phyloP scores from a whole-genome alignment of 2,113 vertebrate genomes.

The Neoarius graeffei region DNA sequence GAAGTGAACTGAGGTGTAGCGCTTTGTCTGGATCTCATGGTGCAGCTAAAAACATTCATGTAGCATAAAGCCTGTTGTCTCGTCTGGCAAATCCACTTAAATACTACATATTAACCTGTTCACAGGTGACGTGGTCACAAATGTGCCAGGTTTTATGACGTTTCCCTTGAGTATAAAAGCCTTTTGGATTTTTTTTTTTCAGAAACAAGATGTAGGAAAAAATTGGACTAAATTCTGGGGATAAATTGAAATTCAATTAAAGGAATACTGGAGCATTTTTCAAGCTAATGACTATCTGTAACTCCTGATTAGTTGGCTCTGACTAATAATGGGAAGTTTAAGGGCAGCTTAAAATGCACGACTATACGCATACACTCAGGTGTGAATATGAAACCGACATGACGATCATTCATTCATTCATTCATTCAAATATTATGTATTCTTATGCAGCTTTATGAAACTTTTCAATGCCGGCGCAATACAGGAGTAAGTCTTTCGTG shows the following conservation, averaged over 20 bases:
- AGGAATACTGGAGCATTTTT: not conserved
- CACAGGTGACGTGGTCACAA: not conserved
- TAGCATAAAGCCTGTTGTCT: not conserved
- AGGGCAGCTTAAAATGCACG: not conserved
- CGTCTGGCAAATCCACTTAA: not conserved
- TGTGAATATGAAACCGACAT: not conserved
- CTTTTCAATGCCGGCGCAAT: not conserved
- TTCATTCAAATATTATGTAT: no score
- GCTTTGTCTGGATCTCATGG: constrained; percentile 6
- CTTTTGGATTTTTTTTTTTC: not conserved
- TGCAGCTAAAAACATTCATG: not conserved
- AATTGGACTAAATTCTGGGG: not conserved
- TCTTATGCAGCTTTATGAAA: not conserved
- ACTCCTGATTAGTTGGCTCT: not conserved
- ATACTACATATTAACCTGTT: not conserved
- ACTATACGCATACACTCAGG: not conserved
- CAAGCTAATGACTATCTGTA: not conserved
- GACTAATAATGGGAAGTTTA: not conserved
- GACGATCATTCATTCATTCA: no score
- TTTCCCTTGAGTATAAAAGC: not conserved
- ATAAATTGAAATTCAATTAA: not conserved
- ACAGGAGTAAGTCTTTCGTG: not conserved
- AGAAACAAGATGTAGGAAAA: not conserved
- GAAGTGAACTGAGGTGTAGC: not conserved
- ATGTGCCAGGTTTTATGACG: not conserved